phyloP scores from a whole-genome alignment of 2,797 vertebrate species.

The Hypotaenidia okinawae region DNA sequence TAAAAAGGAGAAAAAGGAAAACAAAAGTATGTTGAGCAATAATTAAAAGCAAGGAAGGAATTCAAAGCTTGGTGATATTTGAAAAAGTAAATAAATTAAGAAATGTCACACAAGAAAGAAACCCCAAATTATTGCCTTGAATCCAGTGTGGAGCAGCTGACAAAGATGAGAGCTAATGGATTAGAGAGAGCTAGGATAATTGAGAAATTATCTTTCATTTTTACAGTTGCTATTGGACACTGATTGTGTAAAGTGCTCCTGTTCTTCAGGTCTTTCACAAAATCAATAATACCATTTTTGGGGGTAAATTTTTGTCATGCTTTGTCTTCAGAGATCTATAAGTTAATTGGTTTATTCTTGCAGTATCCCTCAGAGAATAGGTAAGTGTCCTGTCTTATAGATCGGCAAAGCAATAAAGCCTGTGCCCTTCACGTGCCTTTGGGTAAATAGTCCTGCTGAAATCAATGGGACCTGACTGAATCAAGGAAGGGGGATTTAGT shows the following conservation, averaged over 20 bases:
- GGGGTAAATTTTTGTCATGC: background rate
- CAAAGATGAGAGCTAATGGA: background rate
- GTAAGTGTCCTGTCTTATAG: background rate
- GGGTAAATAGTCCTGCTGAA: background rate
- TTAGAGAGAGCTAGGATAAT: background rate
- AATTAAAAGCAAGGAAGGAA: background rate
- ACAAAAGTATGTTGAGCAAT: background rate
- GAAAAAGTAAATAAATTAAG: background rate
- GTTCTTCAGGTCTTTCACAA: background rate
- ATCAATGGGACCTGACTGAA: background rate
- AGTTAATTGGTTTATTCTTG: background rate
- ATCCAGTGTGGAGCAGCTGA: background rate
- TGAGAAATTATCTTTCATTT: background rate
- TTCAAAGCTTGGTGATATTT: background rate
- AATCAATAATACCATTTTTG: constrained; percentile 17
- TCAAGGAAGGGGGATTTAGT: background rate
- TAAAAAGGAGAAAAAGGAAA: background rate
- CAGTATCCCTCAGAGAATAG: background rate
- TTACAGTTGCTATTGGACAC: background rate
- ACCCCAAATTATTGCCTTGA: background rate
- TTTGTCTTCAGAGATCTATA: constrained; percentile 12
- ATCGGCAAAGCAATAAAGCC: background rate
- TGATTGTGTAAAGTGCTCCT: background rate
- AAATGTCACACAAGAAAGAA: background rate
- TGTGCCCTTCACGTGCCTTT: constrained; percentile 21